phyloP scores from a whole-genome alignment of 2,113 vertebrate species.

The Coptodon rendalli region DNA sequence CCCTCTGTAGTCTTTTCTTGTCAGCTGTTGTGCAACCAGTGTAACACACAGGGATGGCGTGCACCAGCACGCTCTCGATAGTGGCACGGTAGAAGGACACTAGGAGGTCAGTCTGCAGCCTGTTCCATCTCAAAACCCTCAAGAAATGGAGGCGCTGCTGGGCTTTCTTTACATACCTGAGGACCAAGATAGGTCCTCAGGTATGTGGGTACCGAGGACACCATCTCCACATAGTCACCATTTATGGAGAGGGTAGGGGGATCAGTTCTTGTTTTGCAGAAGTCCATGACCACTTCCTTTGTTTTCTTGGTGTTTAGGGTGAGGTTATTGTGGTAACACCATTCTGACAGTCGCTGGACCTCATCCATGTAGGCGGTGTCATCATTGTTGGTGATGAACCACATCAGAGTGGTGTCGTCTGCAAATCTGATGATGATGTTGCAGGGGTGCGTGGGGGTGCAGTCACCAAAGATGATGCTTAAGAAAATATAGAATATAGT shows the following conservation, averaged over 20 bases:
- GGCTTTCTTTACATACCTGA: fast-evolving
- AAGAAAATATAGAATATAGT: neutral
- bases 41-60: neutral
- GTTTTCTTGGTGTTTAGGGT: neutral
- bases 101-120: no score
- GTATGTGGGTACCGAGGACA: fast-evolving
- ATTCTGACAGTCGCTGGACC: fast-evolving
- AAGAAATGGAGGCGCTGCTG: no score
- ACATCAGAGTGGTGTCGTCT: neutral
- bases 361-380: neutral
- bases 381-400: fast-evolving
- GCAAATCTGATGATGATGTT: neutral
- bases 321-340: neutral
- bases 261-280: fast-evolving
- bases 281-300: neutral
- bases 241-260: neutral
- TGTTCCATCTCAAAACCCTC: no score
- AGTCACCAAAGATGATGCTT: neutral
- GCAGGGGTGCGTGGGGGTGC: neutral
- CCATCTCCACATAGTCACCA: fast-evolving
- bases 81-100: no score
- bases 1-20: fast-evolving
- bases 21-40: neutral
- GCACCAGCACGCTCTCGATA: neutral
- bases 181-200: no score